Evolutionary conservation across 2,113 vertebrate genomes (phyloP).

Genomic region (Siphamia tubifer): DNA sequence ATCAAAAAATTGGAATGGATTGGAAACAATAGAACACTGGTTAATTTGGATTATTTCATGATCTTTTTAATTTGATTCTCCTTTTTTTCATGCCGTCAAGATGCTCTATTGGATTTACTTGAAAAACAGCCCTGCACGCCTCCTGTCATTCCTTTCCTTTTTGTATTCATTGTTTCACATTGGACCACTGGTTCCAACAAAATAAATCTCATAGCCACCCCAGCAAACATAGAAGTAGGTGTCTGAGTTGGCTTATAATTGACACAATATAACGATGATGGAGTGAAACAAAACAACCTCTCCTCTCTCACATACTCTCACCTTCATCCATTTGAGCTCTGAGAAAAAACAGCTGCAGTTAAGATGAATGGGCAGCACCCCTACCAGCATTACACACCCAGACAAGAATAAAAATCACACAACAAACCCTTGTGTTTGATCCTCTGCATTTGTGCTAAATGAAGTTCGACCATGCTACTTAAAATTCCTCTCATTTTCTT

Average conservation of each 20-base stretch:
- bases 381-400: not conserved
- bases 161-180: not conserved
- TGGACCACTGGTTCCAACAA: not conserved
- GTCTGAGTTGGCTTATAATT: not conserved
- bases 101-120: no score
- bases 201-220: not conserved
- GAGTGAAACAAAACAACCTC: conserved; percentile 21
- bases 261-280: not conserved
- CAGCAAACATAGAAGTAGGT: not conserved
- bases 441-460: not conserved
- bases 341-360: conserved; percentile 5
- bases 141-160: no score
- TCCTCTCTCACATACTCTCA: conserved; percentile 8
- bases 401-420: not conserved
- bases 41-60: not conserved
- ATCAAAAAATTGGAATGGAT: no score
- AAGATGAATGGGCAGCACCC: not conserved
- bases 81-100: no score
- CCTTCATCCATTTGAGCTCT: not conserved
- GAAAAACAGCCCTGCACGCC: not conserved
- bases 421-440: not conserved
- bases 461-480: no score
- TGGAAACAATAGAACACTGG: no score
- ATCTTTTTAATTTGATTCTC: not conserved
- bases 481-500: no score